Percentiles rank a stretch among this genome's conserved stretches.
These are phyloP conservation scores for Coelogynopora nodosa DNA, from an alignment of 2,888 invertebrate species.

Conservation along the genomic window DNA sequence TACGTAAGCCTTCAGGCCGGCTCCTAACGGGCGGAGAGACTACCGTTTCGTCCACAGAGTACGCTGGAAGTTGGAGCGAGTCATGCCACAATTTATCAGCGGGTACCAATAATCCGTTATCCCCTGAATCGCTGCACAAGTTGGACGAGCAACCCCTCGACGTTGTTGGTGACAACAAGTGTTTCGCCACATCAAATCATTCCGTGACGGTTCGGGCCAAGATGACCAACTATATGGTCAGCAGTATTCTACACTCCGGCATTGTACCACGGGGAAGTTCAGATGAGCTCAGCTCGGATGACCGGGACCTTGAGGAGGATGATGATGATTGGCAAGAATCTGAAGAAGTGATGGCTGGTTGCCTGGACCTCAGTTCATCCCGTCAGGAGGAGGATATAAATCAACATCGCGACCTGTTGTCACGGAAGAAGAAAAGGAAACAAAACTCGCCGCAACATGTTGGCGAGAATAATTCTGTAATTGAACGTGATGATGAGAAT, in stretches of 20 bases:
- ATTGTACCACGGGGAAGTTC: not conserved
- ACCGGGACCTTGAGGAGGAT: not conserved
- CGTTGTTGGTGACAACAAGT: not conserved
- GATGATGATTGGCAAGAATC: not conserved
- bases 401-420: not conserved
- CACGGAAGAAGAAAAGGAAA: not conserved
- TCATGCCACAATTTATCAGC: not conserved
- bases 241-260: not conserved
- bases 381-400: not conserved
- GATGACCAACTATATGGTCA: constrained; percentile 13
- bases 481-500: not conserved
- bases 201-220: not conserved
- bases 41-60: not conserved
- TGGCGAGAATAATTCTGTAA: not conserved
- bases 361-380: not conserved
- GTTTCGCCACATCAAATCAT: not conserved
- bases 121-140: not conserved
- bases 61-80: not conserved
- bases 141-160: not conserved
- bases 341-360: not conserved
- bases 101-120: not conserved
- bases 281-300: not conserved
- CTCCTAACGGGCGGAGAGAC: too few relatives aligned
- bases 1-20: not conserved
- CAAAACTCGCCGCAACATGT: constrained; percentile 12